Conservation (phyloP, 2,797 vertebrate species). For the Tiaroga cobitis region DNA sequence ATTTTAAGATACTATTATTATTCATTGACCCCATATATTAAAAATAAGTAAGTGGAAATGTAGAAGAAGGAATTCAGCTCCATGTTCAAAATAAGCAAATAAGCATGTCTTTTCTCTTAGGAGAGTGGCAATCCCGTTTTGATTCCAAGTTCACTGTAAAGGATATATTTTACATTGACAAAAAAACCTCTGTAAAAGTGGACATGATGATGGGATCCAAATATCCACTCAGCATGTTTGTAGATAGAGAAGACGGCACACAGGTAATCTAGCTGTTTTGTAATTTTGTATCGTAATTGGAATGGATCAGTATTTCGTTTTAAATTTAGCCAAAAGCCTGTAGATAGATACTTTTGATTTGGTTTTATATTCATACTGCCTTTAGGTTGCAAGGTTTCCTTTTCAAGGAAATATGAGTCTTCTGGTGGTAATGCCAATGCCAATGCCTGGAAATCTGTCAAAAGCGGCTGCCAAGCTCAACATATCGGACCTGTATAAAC, state of each 20-base stretch:
- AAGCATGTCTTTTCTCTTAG: constrained; percentile 66
- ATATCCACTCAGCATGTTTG: constrained; percentile 85
- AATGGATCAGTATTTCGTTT: background rate
- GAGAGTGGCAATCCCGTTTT: constrained; percentile 88
- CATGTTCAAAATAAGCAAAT: background rate
- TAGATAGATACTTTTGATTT: background rate
- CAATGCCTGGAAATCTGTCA: constrained; percentile 75
- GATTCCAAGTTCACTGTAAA: constrained; percentile 80
- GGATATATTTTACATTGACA: constrained; percentile 82
- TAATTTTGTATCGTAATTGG: background rate
- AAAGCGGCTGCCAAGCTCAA: constrained; percentile 80
- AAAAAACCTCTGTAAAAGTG: constrained; percentile 77
- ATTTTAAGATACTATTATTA: background rate
- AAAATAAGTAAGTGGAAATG: background rate
- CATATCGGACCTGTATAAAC: constrained; percentile 77
- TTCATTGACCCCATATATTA: background rate
- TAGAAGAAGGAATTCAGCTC: background rate
- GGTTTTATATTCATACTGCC: background rate
- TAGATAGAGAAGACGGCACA: constrained; percentile 76
- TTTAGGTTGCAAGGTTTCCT: constrained; percentile 88
- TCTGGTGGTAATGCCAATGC: constrained; percentile 82
- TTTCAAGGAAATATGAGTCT: constrained; percentile 90
- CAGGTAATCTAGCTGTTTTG: constrained; percentile 74
- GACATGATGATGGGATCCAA: constrained; percentile 89
- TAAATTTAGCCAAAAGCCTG: background rate